phyloP scores from a whole-genome alignment of 2,888 invertebrate species.

The Conus canariensis region DNA sequence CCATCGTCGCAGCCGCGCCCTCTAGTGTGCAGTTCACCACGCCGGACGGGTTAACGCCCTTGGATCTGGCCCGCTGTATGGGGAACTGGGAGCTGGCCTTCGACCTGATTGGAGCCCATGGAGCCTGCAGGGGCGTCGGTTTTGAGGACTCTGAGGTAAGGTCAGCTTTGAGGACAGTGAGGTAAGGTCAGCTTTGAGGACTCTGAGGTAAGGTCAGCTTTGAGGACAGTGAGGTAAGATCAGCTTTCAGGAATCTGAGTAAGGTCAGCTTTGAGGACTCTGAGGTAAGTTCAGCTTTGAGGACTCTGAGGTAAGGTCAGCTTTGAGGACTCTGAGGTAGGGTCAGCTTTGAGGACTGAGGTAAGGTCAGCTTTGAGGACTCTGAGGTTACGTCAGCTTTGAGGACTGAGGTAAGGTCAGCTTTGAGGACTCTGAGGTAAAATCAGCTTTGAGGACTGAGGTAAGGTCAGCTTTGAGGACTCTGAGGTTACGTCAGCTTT shows the following conservation, averaged over 20 bases:
- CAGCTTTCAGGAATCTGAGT: rapidly evolving
- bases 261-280: not conserved
- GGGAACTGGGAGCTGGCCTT: slow-evolving; percentile 36
- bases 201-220: too few species aligned
- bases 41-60: slow-evolving; percentile 39
- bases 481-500: not conserved
- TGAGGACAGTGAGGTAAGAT: too few species aligned
- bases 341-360: not conserved
- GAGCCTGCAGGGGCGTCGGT: slow-evolving; percentile 29
- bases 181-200: too few species aligned
- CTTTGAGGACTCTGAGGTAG: too few species aligned
- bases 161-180: too few species aligned
- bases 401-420: not conserved
- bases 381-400: not conserved
- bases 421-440: too few species aligned
- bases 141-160: not conserved
- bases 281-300: not conserved
- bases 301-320: too few species aligned
- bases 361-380: not conserved
- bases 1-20: slow-evolving; percentile 16
- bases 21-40: slow-evolving; percentile 16
- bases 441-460: not conserved
- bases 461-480: not conserved
- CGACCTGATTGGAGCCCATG: not conserved
- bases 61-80: slow-evolving; percentile 44